A percentile compares a stretch with the other conserved stretches of the same genome.
phyloP scores from a whole-genome alignment of 2,797 vertebrate genomes.

The Microchirus variegatus region DNA sequence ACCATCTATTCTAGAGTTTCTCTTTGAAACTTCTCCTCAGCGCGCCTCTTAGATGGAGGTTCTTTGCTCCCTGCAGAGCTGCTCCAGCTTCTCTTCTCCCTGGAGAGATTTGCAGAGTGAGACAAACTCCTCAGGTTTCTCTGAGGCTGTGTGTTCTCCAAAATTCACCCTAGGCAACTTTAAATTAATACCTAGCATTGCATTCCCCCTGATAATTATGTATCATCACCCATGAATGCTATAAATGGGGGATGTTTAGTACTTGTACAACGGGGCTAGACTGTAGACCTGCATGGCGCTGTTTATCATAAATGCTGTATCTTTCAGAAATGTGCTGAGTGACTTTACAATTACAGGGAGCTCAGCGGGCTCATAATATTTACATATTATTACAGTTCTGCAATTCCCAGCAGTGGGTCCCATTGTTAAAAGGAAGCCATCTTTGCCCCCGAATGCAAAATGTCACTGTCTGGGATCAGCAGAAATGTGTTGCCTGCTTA shows the following conservation, averaged over 20 bases:
- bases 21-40: slow-evolving; percentile 74
- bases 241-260: slow-evolving; percentile 69
- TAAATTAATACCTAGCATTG: slow-evolving; percentile 72
- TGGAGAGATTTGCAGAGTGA: slow-evolving; percentile 72
- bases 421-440: slow-evolving; percentile 41
- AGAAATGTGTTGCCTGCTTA: slow-evolving; percentile 41
- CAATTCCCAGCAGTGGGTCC: slow-evolving; percentile 31
- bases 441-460: slow-evolving; percentile 37
- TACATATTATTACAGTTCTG: slow-evolving; percentile 50
- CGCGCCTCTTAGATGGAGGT: slow-evolving; percentile 55
- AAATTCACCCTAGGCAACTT: slow-evolving; percentile 69
- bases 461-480: slow-evolving; percentile 42
- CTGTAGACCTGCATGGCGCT: slow-evolving; percentile 33
- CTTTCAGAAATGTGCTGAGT: slow-evolving; percentile 44
- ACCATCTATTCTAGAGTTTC: slow-evolving; percentile 71
- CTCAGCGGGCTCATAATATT: slow-evolving; percentile 54
- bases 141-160: slow-evolving; percentile 74
- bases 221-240: slow-evolving; percentile 67
- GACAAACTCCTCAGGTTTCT: slow-evolving; percentile 80
- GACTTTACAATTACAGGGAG: slow-evolving; percentile 48
- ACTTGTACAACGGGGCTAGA: slow-evolving; percentile 68
- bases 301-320: slow-evolving; percentile 54
- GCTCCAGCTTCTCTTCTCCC: slow-evolving; percentile 69
- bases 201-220: slow-evolving; percentile 69
- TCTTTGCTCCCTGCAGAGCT: slow-evolving; percentile 74